phyloP scores from a whole-genome alignment of 2,113 vertebrate genomes.

The Tragelaphus scriptus region DNA sequence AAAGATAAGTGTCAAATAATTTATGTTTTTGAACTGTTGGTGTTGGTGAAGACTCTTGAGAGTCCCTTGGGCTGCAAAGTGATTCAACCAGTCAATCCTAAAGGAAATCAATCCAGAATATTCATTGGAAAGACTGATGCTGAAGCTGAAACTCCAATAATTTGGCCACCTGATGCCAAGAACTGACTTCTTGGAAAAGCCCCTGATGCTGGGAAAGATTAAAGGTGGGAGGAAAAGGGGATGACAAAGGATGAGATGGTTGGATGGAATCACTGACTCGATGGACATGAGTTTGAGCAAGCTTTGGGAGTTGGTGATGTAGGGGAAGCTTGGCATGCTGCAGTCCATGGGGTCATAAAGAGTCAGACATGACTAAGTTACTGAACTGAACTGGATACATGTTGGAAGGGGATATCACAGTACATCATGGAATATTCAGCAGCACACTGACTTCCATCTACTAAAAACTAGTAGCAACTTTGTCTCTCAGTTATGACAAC shows the following conservation, averaged over 20 bases:
- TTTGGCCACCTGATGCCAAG: not conserved
- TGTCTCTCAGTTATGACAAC: not conserved
- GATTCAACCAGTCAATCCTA: not conserved
- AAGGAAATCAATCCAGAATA: not conserved
- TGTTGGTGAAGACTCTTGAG: not conserved
- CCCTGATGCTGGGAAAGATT: not conserved
- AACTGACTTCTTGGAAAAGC: not conserved
- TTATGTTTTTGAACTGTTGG: not conserved
- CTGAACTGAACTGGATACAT: not conserved
- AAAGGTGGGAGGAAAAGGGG: not conserved
- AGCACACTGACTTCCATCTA: not conserved
- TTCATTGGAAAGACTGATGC: not conserved
- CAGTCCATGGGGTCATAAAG: not conserved
- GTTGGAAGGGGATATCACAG: not conserved
- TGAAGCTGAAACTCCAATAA: not conserved
- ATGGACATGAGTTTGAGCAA: not conserved
- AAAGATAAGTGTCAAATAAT: not conserved
- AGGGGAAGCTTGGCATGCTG: not conserved
- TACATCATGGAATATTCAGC: not conserved
- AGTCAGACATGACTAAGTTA: rapidly evolving
- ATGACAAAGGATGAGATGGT: not conserved
- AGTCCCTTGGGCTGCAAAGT: not conserved
- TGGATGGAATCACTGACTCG: not conserved
- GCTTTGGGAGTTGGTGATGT: not conserved
- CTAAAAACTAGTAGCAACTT: not conserved